phyloP scores from a whole-genome alignment of 2,888 invertebrate genomes.

The Nesidiocoris tenuis region DNA sequence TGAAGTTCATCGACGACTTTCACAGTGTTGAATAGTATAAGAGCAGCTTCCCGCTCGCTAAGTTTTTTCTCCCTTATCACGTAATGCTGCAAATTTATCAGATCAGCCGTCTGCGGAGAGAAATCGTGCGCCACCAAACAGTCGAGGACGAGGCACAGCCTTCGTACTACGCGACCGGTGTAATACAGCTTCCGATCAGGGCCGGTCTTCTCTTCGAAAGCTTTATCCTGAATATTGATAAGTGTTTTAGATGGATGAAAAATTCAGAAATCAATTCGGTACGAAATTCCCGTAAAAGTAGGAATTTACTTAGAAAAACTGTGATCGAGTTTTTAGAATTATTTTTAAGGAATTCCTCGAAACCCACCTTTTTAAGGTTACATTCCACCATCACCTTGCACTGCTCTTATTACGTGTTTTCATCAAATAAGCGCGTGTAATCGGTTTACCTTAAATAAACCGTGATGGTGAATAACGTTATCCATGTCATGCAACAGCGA shows the following conservation, averaged over 20 bases:
- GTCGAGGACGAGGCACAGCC: constrained; percentile 71
- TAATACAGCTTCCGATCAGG: constrained; percentile 59
- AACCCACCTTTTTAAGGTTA: no score
- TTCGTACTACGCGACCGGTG: constrained; percentile 61
- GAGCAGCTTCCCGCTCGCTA: constrained; percentile 69
- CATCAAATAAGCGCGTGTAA: no score
- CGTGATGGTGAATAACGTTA: constrained; percentile 75
- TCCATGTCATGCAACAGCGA: constrained; percentile 68
- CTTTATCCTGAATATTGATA: constrained; percentile 61
- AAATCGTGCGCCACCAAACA: constrained; percentile 71
- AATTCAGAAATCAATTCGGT: background rate
- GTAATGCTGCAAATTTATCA: constrained; percentile 71
- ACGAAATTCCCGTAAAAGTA: background rate
- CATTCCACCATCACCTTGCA: no score
- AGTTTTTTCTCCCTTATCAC: constrained; percentile 75
- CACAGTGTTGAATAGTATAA: constrained; percentile 73
- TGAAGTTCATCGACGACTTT: constrained; percentile 72
- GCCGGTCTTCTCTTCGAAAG: constrained; percentile 63
- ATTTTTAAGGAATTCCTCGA: no score
- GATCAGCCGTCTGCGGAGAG: constrained; percentile 59
- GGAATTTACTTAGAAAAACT: no score
- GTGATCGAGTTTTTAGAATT: no score
- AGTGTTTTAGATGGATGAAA: constrained; percentile 36
- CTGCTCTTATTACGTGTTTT: no score
- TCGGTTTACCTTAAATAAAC: constrained; percentile 68